Evolutionary conservation across 2,797 vertebrate genomes (phyloP), one percentile per base, ranked within the genome.

Genomic region (Peromyscus attwateri): DNA sequence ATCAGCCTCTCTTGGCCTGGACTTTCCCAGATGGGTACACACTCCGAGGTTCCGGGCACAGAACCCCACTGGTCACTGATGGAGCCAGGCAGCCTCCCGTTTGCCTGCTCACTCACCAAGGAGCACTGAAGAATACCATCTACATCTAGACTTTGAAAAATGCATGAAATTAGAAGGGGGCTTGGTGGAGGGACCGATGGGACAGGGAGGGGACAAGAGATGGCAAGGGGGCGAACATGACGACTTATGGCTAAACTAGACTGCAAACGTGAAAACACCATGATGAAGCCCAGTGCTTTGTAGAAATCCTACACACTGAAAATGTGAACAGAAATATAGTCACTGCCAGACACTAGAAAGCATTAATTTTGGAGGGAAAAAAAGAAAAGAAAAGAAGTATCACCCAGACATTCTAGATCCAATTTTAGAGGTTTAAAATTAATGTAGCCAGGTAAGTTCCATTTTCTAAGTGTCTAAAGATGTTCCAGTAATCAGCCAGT

Each of bases 401-500:
- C 73, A 77, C 57, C 23, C n/a, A 64, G 73, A 29, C 43, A 29
- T 43, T 60, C 49, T 87, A 71, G 77, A 6, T 25, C 34, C 16
- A 77, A 52, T 64, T 90, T 31, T n/a, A 49, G 7, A 83, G 9
- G 37, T 34, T 95, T 92, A 88, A 80, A 93, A 71, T 85, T n/a
- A 64, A 52, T 66, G 85, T 21, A 57, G 31, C 55, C 27, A 76
- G 25, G 31, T 80, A 27, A 75, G 40, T 55, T 68, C 77, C 37
- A 83, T 68, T 94, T 85, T 93, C 64, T 27, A 96, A 97, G 55
- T 76, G 21, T 43, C 62, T 92, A 77, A 66, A 82, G 79, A 85
- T 89, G 66, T 89, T 93, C 87, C 52, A 87, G 83, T 27, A 55
- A 76, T 14, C 3, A 91, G 77, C 70, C 34, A 93, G 52, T 64